These are phyloP conservation scores for Anseranas semipalmata DNA, from an alignment of 2,113 vertebrate species.

Conservation along the genomic window DNA sequence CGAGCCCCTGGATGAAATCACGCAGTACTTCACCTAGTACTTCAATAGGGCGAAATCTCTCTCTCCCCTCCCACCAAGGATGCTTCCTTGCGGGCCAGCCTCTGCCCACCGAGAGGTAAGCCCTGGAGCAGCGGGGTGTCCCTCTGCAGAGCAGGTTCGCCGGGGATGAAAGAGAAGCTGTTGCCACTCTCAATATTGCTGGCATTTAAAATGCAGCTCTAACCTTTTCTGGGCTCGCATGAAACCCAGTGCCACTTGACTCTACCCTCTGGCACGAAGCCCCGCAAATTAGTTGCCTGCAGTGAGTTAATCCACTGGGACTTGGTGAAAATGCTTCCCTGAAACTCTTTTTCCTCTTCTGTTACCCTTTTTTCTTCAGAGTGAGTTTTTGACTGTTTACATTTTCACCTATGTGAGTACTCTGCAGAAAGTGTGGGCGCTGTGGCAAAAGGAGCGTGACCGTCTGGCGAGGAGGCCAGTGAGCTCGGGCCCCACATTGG, in stretches of 20 bases:
- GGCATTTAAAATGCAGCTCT: background rate
- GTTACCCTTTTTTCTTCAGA: background rate
- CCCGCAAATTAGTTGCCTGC: background rate
- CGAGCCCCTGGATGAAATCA: background rate
- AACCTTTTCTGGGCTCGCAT: background rate
- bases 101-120: background rate
- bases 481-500: background rate
- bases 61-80: background rate
- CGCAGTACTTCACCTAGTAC: background rate
- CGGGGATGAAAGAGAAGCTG: fast-evolving
- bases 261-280: background rate
- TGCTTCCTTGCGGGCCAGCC: fast-evolving
- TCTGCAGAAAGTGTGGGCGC: background rate
- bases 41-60: background rate
- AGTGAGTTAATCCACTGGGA: background rate
- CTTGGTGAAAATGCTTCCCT: background rate
- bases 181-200: background rate
- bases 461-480: background rate
- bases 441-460: background rate
- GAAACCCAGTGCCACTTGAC: background rate
- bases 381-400: background rate
- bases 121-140: background rate
- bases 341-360: background rate
- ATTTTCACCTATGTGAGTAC: background rate
- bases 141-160: background rate